Percentiles rank a stretch among this genome's conserved stretches.
phyloP scores from a whole-genome alignment of 2,888 invertebrate species.

The Drosophila gaucha region DNA sequence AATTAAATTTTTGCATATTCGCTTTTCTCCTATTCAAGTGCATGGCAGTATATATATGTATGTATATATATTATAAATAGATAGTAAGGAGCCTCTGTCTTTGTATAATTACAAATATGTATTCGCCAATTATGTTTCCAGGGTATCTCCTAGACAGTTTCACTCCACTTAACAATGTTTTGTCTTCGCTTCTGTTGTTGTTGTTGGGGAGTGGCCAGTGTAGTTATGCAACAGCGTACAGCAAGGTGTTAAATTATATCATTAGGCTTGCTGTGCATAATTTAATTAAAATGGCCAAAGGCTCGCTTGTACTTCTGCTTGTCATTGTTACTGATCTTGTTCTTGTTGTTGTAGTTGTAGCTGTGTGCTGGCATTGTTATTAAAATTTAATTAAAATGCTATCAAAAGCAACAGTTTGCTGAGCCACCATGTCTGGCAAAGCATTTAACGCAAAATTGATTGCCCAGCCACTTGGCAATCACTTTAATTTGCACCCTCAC shows the following conservation, averaged over 20 bases:
- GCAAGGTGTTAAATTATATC: slow-evolving; percentile 52
- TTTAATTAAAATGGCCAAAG: slow-evolving; percentile 44
- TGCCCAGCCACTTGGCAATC: slow-evolving; percentile 33
- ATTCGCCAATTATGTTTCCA: not conserved
- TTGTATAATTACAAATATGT: too few species aligned
- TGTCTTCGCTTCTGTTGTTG: not conserved
- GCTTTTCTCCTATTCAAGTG: too few species aligned
- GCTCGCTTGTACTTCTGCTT: slow-evolving; percentile 5
- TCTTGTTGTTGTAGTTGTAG: not conserved
- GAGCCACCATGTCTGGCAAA: slow-evolving; percentile 25
- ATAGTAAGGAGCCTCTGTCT: too few species aligned
- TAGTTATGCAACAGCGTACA: slow-evolving; percentile 25
- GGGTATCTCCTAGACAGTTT: not conserved
- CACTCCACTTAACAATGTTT: not conserved
- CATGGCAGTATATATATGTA: too few species aligned
- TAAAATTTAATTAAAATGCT: slow-evolving; percentile 62
- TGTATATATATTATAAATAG: too few species aligned
- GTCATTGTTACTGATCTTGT: not conserved
- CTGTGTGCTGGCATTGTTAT: slow-evolving; percentile 38
- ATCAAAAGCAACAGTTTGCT: slow-evolving; percentile 53
- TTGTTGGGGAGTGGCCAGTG: slow-evolving; percentile 1
- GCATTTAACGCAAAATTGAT: slow-evolving; percentile 46
- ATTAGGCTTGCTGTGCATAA: slow-evolving; percentile 46
- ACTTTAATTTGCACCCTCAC: slow-evolving; percentile 3
- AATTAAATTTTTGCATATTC: too few species aligned